A percentile compares a stretch with the other conserved stretches of the same genome.
Evolutionary conservation across 2,113 vertebrate species (phyloP).

Genomic region (Crotalus viridis): DNA sequence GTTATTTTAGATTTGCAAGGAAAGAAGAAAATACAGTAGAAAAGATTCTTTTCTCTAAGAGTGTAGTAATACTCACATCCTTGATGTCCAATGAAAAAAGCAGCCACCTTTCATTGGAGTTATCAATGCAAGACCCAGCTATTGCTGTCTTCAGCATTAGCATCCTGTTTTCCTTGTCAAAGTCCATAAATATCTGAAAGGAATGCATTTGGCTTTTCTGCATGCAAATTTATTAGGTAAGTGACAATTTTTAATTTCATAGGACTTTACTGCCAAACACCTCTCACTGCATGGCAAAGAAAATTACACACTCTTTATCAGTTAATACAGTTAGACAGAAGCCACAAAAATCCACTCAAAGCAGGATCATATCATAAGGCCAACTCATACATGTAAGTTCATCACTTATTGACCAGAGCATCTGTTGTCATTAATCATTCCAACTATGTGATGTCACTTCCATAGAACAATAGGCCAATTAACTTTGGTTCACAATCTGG

Average conservation of each 20-base stretch:
- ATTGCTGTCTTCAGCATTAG: constrained; percentile 22
- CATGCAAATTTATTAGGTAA: constrained; percentile 44
- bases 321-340: constrained; percentile 10
- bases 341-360: neutral
- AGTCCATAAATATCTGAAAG: constrained; percentile 37
- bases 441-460: neutral
- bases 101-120: neutral
- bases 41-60: neutral
- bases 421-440: neutral
- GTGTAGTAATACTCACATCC: neutral
- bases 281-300: constrained; percentile 34
- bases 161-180: constrained; percentile 53
- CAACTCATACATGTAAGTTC: neutral
- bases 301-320: constrained; percentile 9
- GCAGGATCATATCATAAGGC: neutral
- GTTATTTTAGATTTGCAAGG: neutral
- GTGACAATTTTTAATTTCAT: constrained; percentile 50
- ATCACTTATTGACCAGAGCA: neutral
- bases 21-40: neutral
- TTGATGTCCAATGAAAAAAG: neutral
- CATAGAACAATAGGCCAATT: neutral
- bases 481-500: neutral
- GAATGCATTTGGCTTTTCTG: constrained; percentile 46
- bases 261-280: constrained; percentile 40
- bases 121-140: constrained; percentile 18